These are phyloP conservation scores for Pangasianodon hypophthalmus DNA, from an alignment of 2,113 vertebrate species.

Conservation along the genomic window DNA sequence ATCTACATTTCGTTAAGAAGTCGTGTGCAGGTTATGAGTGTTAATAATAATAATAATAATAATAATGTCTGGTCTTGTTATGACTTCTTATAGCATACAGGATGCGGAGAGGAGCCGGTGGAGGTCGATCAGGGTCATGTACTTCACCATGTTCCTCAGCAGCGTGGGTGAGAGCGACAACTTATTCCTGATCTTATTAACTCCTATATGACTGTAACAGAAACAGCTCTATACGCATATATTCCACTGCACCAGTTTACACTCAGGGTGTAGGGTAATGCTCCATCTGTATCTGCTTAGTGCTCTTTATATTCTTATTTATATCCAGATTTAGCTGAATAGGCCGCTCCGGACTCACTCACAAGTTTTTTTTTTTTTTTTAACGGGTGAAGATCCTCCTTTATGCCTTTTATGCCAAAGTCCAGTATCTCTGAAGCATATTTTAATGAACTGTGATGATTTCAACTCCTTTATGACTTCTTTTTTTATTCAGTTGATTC, in stretches of 20 bases:
- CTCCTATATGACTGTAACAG: neutral
- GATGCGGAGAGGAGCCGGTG: slow-evolving; percentile 84
- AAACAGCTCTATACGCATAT: neutral
- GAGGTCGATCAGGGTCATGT: slow-evolving; percentile 92
- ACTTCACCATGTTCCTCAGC: slow-evolving; percentile 98
- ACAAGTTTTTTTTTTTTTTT: no score
- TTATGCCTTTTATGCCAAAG: no score
- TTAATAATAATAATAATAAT: neutral
- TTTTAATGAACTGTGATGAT: no score
- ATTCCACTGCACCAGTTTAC: neutral
- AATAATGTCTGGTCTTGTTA: neutral
- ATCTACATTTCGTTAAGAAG: neutral
- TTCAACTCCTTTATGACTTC: no score
- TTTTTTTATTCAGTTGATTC: no score
- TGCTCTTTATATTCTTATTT: no score
- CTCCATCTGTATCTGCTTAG: no score
- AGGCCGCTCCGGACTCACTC: no score
- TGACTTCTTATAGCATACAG: slow-evolving; percentile 65
- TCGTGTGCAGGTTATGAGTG: neutral
- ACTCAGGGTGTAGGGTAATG: neutral
- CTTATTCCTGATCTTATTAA: neutral
- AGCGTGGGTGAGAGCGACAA: slow-evolving; percentile 83
- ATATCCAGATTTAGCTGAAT: no score
- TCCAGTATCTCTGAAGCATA: no score
- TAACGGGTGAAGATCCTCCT: no score